A percentile compares a stretch with the other conserved stretches of the same genome.
Conservation (phyloP, 1,140 invertebrate genomes). For the Bombus pyrosoma region DNA sequence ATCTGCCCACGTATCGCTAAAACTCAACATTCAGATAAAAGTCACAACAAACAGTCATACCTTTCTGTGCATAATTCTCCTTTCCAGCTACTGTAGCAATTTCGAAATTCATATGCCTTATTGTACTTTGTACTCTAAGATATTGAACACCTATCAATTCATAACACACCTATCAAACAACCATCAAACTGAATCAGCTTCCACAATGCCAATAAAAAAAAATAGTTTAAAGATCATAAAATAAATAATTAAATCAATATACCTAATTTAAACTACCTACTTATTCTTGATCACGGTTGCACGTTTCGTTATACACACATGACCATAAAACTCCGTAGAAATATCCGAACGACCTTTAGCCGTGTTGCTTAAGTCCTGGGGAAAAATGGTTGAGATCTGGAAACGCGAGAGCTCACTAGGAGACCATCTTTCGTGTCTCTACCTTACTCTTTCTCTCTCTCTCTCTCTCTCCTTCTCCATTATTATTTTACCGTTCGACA, state of each 20-base stretch:
- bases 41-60: too few relatives aligned
- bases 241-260: neutral
- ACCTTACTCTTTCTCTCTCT: too few relatives aligned
- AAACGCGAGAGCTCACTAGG: conserved; percentile 15
- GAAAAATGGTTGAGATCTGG: conserved; percentile 51
- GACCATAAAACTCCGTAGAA: conserved; percentile 28
- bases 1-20: neutral
- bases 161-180: neutral
- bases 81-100: too few relatives aligned
- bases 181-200: neutral
- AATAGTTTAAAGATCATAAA: neutral
- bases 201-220: neutral
- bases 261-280: neutral
- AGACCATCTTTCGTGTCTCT: conserved; percentile 46
- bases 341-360: neutral
- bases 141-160: neutral
- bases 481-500: conserved; percentile 75
- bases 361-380: conserved; percentile 1
- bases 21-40: too few relatives aligned
- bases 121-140: neutral
- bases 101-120: too few relatives aligned
- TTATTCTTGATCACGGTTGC: too few relatives aligned
- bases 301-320: conserved; percentile 28
- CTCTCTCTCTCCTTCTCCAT: conserved; percentile 45
- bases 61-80: too few relatives aligned